Base-by-base conservation (phyloP, 2,888 invertebrate genomes). In the Temnothorax unifasciatus region DNA sequence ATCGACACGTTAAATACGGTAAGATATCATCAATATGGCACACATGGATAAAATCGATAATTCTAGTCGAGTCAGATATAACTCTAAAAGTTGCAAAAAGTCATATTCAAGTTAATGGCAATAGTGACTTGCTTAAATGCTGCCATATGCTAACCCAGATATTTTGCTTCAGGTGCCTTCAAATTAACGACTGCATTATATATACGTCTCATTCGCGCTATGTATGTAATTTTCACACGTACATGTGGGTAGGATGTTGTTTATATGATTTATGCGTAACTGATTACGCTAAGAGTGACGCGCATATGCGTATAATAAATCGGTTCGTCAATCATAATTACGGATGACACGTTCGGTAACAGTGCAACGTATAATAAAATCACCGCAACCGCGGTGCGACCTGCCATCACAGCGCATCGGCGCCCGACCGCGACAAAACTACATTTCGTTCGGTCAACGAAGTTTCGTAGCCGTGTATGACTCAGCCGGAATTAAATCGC, bases 321-420 rank as follows among this genome's bases (percentile, higher is more conserved):
- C 79, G 87, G 85, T 86, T 88, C 87, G 89, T 90, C 91, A 86
- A 90, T 91, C 89, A 91, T 89, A 87, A 90, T 91, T 88, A 90
- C 66, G 84, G 66, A 59, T 73, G 82, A 66, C 84, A 63, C 76
- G 76, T 57, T 63, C 75, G 85, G 84, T 85, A 88, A 86, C 86
- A 84, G 81, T 82, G 82, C 52, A 64, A 73, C 82, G 75, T 82
- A 74, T 87, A 90, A 89, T 84, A 83, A 87, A 90, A 89, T 88
- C 87, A 89, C 84, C 79, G 73, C 85, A 86, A 82, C 85, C 59
- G 74, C 69, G 74, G 66, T 83, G 76, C 76, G 52, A 61, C 44
- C 79, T 81, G 69, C 82, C 74, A 59, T 54, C 68, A 66, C 64
- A 38, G 66, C 52, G 75, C 79, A 87, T 83, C 81, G 75, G 76